phyloP scores from a whole-genome alignment of 2,888 invertebrate genomes.

The Drosophila demipolita region DNA sequence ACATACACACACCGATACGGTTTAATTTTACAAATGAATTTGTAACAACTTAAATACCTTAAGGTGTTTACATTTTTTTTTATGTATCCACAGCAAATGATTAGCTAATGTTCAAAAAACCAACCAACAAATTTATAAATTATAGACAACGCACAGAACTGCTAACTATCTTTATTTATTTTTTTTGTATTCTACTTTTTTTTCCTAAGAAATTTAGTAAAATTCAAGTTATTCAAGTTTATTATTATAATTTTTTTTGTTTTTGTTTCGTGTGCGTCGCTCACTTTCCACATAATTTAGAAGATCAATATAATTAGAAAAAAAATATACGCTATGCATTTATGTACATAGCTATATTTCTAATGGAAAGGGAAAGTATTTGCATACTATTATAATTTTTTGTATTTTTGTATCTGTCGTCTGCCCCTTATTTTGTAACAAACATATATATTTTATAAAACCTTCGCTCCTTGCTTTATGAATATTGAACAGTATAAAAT shows the following conservation, averaged over 20 bases:
- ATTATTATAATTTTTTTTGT: slow-evolving; percentile 21
- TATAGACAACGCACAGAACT: slow-evolving; percentile 61
- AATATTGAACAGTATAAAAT: slow-evolving; percentile 50
- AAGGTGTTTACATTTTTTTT: slow-evolving; percentile 48
- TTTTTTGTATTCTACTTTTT: slow-evolving; percentile 24
- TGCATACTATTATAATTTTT: slow-evolving; percentile 22
- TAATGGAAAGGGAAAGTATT: slow-evolving; percentile 24
- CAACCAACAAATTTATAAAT: slow-evolving; percentile 47
- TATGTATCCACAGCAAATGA: slow-evolving; percentile 49
- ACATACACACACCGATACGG: slow-evolving; percentile 52
- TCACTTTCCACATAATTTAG: slow-evolving; percentile 8
- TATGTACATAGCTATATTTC: slow-evolving; percentile 24
- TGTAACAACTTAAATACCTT: slow-evolving; percentile 49
- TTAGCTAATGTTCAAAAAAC: slow-evolving; percentile 52
- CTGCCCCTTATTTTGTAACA: slow-evolving; percentile 49
- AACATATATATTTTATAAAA: slow-evolving; percentile 36
- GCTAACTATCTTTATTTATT: slow-evolving; percentile 33
- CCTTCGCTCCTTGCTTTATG: slow-evolving; percentile 35
- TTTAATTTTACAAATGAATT: slow-evolving; percentile 54
- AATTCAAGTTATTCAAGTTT: slow-evolving; percentile 45
- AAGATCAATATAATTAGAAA: not conserved
- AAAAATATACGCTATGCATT: slow-evolving; percentile 22
- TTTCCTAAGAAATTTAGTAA: slow-evolving; percentile 53
- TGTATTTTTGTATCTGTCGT: slow-evolving; percentile 12
- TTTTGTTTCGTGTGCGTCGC: slow-evolving; percentile 29